Base-by-base conservation (phyloP, 2,888 invertebrate genomes). In the Patella pellucida region DNA sequence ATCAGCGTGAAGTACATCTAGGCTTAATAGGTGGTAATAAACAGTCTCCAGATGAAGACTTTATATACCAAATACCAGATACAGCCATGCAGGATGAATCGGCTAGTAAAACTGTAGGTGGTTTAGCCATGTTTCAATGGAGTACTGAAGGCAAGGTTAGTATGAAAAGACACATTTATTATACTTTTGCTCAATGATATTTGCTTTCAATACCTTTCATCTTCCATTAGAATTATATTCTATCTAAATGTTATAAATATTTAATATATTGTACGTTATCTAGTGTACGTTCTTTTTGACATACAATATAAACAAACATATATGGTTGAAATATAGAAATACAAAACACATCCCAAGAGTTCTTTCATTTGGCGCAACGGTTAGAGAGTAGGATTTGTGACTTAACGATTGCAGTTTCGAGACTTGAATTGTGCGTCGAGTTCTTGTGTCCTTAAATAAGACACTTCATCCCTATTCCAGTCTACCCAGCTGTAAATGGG, bases 21-120 rank as follows among this genome's bases (percentile, higher is more conserved):
- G 81, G 86, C 4, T 78, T 92, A 74, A 82, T 89, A 12, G 91
- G 92, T 71, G 92, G 92, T 5, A 89, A 92, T 0, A 62, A 62
- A 62, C 82, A 84, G 3, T 90, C 90, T 74, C 92, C 92, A 2
- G 91, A 91, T 81, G 86, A 88, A 52, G 84, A 86, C 69, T 85
- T 92, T 54, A 89, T 91, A 52, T 91, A 90, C 82, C 89, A 90
- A 76, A 84, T 89, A 54, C 87, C 90, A 5, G 77, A 83, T 71
- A 85, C 85, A 31, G 81, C 82, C 68, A 86, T 86, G 86, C 85
- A 87, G 70, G 84, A 87, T 72, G 77, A 81, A 41, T 72, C 80
- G 1, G 79, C 82, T 3, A 84, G 85, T 14, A 82, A 85, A 56
- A 72, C 83, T 16, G 85, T 85, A 52, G 86, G 85, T 14, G 86